These are phyloP conservation scores for Kryphioiulus occultus DNA, from an alignment of 2,888 invertebrate species.

Conservation along the genomic window DNA sequence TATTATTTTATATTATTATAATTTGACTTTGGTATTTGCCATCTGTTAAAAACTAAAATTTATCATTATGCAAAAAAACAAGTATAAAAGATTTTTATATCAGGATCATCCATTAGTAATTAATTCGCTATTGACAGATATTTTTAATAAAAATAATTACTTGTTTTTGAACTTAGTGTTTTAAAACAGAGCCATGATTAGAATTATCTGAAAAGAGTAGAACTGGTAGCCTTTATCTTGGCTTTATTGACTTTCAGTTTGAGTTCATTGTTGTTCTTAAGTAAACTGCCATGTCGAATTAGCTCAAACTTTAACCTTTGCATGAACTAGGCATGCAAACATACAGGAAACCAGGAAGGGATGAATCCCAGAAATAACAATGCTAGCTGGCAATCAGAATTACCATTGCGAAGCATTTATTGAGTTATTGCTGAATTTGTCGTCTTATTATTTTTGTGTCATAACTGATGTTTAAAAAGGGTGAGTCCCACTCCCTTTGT, in stretches of 20 bases:
- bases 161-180: neutral
- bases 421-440: neutral
- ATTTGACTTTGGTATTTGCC: neutral
- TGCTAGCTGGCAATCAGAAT: neutral
- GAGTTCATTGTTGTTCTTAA: slow-evolving; percentile 14
- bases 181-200: neutral
- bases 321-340: neutral
- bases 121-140: neutral
- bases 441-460: neutral
- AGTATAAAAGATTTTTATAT: neutral
- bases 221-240: neutral
- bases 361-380: neutral
- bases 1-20: neutral
- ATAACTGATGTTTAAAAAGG: neutral
- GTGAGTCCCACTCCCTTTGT: neutral
- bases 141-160: neutral
- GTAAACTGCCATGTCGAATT: neutral
- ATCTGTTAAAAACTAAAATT: neutral
- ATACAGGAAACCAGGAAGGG: neutral
- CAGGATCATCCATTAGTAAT: neutral
- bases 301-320: slow-evolving; percentile 22
- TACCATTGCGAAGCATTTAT: neutral
- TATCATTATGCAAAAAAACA: neutral
- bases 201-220: slow-evolving; percentile 1
- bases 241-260: slow-evolving; percentile 21